Evolutionary conservation across 2,113 vertebrate genomes (phyloP).

Genomic region (Carassius auratus): DNA sequence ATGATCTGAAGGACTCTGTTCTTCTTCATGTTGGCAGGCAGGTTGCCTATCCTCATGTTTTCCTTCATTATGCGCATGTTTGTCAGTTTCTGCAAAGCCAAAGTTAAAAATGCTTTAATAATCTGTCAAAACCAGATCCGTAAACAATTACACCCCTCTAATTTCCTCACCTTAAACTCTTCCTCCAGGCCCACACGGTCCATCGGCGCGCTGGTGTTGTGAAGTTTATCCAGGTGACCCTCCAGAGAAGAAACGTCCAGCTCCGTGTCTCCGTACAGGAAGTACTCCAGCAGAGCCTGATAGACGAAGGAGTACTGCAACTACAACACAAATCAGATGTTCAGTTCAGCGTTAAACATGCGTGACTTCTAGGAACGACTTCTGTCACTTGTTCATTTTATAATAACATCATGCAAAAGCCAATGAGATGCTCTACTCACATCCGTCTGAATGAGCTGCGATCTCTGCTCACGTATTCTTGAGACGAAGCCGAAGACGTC

Average conservation of each 20-base stretch:
- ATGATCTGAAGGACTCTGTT: constrained; percentile 98
- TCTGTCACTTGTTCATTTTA: not conserved
- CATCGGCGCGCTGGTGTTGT: constrained; percentile 76
- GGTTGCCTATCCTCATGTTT: constrained; percentile 95
- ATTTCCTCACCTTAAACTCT: constrained; percentile 86
- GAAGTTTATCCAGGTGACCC: constrained; percentile 90
- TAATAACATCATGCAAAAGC: not conserved
- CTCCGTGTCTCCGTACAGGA: constrained; percentile 97
- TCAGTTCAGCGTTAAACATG: not conserved
- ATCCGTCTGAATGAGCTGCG: constrained; percentile 96
- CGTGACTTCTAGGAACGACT: not conserved
- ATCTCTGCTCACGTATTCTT: constrained; percentile 91
- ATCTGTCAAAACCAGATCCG: not conserved
- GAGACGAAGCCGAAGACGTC: constrained; percentile 92
- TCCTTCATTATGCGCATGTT: constrained; percentile 98
- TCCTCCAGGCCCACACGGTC: constrained; percentile 93
- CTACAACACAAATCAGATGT: constrained; percentile 69
- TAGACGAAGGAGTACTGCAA: constrained; percentile 99
- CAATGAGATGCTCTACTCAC: constrained; percentile 75
- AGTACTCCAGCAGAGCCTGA: constrained; percentile 96
- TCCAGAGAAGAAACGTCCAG: constrained; percentile 96
- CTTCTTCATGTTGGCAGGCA: constrained; percentile 98
- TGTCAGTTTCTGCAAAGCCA: constrained; percentile 85
- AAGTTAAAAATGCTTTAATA: not conserved
- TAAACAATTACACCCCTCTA: not conserved